phyloP scores from a whole-genome alignment of 2,797 vertebrate species.

The Rhabdomys pumilio region DNA sequence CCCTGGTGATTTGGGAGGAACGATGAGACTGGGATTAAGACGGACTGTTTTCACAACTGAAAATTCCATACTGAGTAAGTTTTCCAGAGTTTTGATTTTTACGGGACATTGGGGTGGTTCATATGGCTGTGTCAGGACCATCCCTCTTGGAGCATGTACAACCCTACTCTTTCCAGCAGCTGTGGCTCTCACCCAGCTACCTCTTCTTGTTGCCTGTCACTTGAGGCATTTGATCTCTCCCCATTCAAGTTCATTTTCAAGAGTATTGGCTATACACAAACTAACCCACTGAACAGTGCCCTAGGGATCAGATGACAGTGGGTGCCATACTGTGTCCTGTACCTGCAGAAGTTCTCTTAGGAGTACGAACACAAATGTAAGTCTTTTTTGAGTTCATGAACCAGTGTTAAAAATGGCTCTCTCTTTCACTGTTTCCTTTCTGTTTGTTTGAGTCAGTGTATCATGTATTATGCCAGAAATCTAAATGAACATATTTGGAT shows the following conservation, averaged over 20 bases:
- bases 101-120: rapidly evolving
- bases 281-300: background rate
- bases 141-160: background rate
- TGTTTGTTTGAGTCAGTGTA: background rate
- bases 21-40: slow-evolving; percentile 91
- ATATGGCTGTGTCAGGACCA: background rate
- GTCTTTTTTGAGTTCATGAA: background rate
- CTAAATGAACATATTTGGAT: background rate
- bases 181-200: background rate
- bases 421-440: background rate
- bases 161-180: background rate
- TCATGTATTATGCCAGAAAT: too few relatives aligned
- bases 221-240: background rate
- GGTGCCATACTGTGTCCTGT: background rate
- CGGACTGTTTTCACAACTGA: slow-evolving; percentile 90
- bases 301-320: background rate
- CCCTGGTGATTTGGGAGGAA: slow-evolving; percentile 90
- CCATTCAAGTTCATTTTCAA: background rate
- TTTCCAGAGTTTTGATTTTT: background rate
- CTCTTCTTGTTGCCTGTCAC: background rate
- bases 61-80: slow-evolving; percentile 90
- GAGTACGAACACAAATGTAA: background rate
- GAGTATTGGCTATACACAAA: background rate
- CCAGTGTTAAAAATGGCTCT: background rate
- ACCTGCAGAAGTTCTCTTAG: background rate